Conservation (phyloP, 2,797 vertebrate genomes). For the Phataginus tricuspis region DNA sequence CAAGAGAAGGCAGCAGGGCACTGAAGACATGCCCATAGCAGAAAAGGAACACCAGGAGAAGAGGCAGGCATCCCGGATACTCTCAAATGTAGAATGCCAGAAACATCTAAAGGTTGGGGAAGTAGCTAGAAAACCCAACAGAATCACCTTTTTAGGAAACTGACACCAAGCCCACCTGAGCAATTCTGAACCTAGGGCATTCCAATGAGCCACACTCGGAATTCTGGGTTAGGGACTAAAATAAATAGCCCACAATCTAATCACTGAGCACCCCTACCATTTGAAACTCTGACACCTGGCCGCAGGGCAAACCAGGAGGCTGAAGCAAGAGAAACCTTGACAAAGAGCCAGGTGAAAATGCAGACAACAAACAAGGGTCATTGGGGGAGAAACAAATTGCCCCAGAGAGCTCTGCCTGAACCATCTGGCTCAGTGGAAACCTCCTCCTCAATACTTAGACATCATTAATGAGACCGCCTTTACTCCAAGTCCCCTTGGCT, state of each 20-base stretch:
- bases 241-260: background rate
- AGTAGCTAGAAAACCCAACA: background rate
- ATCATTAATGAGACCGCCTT: background rate
- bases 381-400: background rate
- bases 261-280: background rate
- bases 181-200: background rate
- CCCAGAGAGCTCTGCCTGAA: background rate
- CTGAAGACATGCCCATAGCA: rapidly evolving
- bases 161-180: background rate
- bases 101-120: background rate
- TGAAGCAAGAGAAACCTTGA: background rate
- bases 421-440: background rate
- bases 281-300: background rate
- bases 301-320: background rate
- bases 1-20: background rate
- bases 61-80: background rate
- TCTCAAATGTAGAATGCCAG: background rate
- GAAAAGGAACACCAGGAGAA: background rate
- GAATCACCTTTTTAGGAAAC: background rate
- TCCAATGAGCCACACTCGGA: background rate
- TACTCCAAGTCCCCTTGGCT: background rate
- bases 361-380: background rate
- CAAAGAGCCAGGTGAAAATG: background rate
- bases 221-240: background rate
- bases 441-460: background rate